A percentile compares a stretch with the other conserved stretches of the same genome.
phyloP scores from a whole-genome alignment of 2,888 invertebrate species.

The Lissonota sp. region DNA sequence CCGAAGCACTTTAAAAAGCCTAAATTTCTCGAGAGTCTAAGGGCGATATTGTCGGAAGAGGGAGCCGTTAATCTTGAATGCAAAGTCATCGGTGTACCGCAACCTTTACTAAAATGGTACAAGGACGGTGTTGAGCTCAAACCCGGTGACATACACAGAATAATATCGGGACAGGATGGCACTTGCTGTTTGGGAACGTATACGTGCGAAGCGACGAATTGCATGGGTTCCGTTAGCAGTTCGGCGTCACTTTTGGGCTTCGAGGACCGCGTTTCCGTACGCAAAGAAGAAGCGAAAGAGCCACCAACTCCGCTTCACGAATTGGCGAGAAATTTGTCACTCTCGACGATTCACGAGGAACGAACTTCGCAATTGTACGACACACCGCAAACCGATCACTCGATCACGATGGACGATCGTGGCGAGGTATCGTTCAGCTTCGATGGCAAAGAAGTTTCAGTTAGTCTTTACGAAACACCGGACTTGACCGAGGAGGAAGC shows the following conservation, averaged over 20 bases:
- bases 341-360: conserved; percentile 96
- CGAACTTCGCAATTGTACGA: conserved; percentile 95
- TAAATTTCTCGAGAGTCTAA: conserved; percentile 92
- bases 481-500: conserved; percentile 97
- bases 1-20: conserved; percentile 96
- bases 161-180: conserved; percentile 95
- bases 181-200: conserved; percentile 96
- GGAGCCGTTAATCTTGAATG: conserved; percentile 96
- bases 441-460: conserved; percentile 96
- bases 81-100: conserved; percentile 96
- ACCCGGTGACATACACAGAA: conserved; percentile 95
- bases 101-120: conserved; percentile 95
- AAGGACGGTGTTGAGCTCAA: conserved; percentile 95
- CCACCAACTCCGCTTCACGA: conserved; percentile 79
- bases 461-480: conserved; percentile 95
- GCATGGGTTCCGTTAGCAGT: conserved; percentile 95
- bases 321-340: conserved; percentile 91
- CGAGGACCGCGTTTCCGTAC: conserved; percentile 87
- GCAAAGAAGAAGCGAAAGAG: conserved; percentile 81
- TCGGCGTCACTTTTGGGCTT: conserved; percentile 95
- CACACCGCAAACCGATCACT: conserved; percentile 89
- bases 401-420: conserved; percentile 91
- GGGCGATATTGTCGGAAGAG: conserved; percentile 94
- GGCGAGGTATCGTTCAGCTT: conserved; percentile 96
- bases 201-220: conserved; percentile 95